Evolutionary conservation across 2,113 vertebrate genomes (phyloP), one percentile per base, ranked within the genome.

Genomic region (Gavia stellata): DNA sequence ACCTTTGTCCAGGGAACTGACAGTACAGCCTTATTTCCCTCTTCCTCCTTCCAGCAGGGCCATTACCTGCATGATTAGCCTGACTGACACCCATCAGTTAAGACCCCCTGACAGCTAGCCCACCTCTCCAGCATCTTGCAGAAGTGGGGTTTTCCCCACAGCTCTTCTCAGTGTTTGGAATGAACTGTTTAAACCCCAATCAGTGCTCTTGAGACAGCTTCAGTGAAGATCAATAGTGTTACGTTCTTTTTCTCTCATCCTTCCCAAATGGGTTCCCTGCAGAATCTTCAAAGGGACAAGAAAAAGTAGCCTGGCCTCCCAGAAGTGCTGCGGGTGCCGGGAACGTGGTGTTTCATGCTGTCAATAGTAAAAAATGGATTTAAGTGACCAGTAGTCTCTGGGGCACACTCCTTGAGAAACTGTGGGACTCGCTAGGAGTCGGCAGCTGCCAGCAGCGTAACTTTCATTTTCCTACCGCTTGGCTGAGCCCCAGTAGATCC

Each of bases 401-500:
- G 36, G 29, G 26, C 36, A 66, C 25, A 19, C 45, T 50, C 38
- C 86, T 67, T 63, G n/a, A 84, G 86, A 92, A 88, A 34, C 75
- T 14, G 28, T 56, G 49, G 45, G 55, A 45, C 61, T 86, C 3
- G 1, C 31, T 49, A 1, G 2, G 33, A 66, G 38, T 40, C 3
- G 17, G 17, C 21, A 86, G 68, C 58, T 6, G 3, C 40, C 52
- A 74, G 63, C 56, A 79, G 53, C 4, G 2, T 58, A 74, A 71
- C 55, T 91, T 93, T 45, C 26, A 26, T 77, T 63, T 80, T 83
- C 33, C 31, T 73, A 29, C 55, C 6, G 3, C 44, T 79, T 88
- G 90, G 38, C 78, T 94, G 34, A 79, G 61, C 75, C 71, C 73
- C 63, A 78, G 50, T 18, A 92, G 86, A 47, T 83, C 26, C 70